Conservation (phyloP, 2,113 vertebrate species). For the Stigmatopora nigra region DNA sequence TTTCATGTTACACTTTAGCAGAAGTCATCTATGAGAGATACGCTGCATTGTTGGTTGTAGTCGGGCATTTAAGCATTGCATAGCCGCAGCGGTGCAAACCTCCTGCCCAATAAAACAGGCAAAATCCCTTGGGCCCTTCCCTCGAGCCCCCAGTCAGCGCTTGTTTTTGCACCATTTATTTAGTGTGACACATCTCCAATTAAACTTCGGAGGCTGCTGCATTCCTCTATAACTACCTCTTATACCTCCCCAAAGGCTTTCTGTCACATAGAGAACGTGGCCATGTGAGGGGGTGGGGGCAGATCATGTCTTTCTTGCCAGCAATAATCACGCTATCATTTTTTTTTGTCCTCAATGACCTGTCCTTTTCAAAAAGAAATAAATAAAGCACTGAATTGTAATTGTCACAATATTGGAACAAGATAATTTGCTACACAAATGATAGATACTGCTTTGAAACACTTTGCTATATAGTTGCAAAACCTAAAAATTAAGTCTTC, state of each 20-base stretch:
- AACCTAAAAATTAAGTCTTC: background rate
- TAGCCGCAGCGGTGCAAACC: conserved; percentile 65
- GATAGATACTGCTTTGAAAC: conserved; percentile 44
- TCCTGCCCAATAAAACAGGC: conserved; percentile 74
- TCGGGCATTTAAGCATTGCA: conserved; percentile 63
- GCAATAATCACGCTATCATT: conserved; percentile 73
- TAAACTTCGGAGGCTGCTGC: conserved; percentile 76
- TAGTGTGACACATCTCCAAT: conserved; percentile 79
- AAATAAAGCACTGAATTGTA: conserved; percentile 64
- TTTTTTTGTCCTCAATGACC: conserved; percentile 59
- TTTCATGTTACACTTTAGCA: background rate
- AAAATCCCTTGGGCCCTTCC: conserved; percentile 68
- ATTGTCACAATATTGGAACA: conserved; percentile 72
- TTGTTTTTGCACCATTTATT: conserved; percentile 79
- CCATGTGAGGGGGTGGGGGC: conserved; percentile 55
- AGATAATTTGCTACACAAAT: conserved; percentile 65
- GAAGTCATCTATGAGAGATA: conserved; percentile 19
- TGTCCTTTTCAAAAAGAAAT: conserved; percentile 53
- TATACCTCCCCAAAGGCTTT: conserved; percentile 74
- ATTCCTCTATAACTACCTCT: conserved; percentile 75
- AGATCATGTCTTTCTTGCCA: conserved; percentile 70
- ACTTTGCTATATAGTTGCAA: conserved; percentile 11
- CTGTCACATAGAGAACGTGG: conserved; percentile 69
- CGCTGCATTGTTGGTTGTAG: conserved; percentile 51
- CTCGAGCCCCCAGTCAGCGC: conserved; percentile 72